Conservation (phyloP, 2,113 vertebrate genomes). For the Charina bottae region DNA sequence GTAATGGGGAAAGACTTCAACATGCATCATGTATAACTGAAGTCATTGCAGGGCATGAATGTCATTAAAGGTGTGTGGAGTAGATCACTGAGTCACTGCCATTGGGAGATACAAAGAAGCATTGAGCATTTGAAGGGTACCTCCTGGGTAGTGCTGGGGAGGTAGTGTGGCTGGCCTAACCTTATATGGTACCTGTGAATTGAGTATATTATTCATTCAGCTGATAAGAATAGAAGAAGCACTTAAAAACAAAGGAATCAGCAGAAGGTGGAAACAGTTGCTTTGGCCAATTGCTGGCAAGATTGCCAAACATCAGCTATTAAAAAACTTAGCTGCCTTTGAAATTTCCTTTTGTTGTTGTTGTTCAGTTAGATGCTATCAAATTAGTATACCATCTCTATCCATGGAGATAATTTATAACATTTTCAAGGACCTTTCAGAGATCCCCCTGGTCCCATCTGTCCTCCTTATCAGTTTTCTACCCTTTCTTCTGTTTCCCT, state of each 20-base stretch:
- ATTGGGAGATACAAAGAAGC: not conserved
- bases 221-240: not conserved
- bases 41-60: not conserved
- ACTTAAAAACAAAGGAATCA: not conserved
- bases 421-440: not conserved
- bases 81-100: not conserved
- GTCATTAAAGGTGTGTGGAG: not conserved
- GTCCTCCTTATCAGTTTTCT: not conserved
- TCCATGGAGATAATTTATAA: not conserved
- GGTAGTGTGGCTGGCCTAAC: not conserved
- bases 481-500: not conserved
- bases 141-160: not conserved
- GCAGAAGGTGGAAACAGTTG: not conserved
- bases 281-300: not conserved
- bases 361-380: not conserved
- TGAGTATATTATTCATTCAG: not conserved
- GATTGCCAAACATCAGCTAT: not conserved
- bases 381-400: not conserved
- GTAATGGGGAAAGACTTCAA: not conserved
- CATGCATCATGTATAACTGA: not conserved
- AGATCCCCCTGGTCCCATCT: not conserved
- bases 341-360: not conserved
- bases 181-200: not conserved
- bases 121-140: not conserved
- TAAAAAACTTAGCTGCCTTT: not conserved